Percentiles rank a stretch among this genome's conserved stretches.
Conservation (phyloP, 37 sponge, comb jelly and placozoan genomes). For the Diacarnus erythraeanus region DNA sequence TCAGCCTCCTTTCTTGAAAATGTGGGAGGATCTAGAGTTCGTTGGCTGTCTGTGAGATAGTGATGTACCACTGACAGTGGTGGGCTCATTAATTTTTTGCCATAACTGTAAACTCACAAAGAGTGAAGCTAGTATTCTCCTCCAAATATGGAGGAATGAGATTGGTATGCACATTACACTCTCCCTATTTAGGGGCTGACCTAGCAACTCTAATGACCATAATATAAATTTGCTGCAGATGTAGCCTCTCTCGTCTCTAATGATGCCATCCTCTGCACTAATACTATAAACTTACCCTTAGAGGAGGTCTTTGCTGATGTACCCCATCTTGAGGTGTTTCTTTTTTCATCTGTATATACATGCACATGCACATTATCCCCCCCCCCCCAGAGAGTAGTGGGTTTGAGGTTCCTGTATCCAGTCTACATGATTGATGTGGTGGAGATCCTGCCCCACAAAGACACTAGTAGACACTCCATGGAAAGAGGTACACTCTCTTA, state of each 20-base stretch:
- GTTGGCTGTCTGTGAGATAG: no score
- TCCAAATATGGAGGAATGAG: no score
- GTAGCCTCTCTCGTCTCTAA: slow-evolving; percentile 29
- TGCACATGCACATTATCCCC: not conserved
- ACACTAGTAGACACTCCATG: slow-evolving; percentile 8
- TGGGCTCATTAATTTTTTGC: no score
- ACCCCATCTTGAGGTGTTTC: slow-evolving; percentile 20
- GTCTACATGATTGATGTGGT: slow-evolving; percentile 42
- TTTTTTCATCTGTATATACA: not conserved
- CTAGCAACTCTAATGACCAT: no score
- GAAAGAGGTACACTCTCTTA: slow-evolving; percentile 23
- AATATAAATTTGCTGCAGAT: no score
- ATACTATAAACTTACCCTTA: slow-evolving; percentile 29
- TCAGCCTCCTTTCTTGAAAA: no score
- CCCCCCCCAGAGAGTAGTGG: slow-evolving; percentile 13
- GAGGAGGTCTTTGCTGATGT: slow-evolving; percentile 22
- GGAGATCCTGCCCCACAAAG: slow-evolving; percentile 1
- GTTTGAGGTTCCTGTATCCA: slow-evolving; percentile 41
- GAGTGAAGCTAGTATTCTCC: no score
- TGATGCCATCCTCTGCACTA: slow-evolving; percentile 36
- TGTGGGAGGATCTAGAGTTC: no score
- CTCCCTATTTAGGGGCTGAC: no score
- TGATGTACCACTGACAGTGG: no score
- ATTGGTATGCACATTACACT: no score
- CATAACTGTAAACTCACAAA: no score